Percentiles rank a stretch among this genome's conserved stretches.
These are phyloP conservation scores for Uloborus plumipes DNA, from an alignment of 2,888 invertebrate genomes.

Conservation along the genomic window DNA sequence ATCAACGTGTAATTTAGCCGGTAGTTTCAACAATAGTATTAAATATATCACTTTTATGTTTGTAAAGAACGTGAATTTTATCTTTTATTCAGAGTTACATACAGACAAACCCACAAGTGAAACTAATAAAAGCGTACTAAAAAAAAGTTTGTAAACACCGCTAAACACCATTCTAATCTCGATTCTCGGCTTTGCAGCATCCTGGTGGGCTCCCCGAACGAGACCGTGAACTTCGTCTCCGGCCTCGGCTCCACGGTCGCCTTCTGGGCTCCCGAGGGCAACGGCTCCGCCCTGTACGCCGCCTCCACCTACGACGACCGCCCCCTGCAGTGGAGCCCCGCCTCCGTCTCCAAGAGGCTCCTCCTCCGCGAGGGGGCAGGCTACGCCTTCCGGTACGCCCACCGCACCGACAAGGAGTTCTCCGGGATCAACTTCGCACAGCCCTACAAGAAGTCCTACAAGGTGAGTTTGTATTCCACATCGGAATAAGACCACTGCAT, in stretches of 20 bases:
- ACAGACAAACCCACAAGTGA: no score
- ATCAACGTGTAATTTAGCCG: no score
- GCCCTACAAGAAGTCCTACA: constrained; percentile 38
- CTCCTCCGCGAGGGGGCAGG: background rate
- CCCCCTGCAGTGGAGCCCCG: constrained; percentile 35
- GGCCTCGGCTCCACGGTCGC: constrained; percentile 41
- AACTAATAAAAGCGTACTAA: no score
- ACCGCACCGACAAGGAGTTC: constrained; percentile 12
- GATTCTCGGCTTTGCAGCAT: background rate
- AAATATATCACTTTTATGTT: no score
- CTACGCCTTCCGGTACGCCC: constrained; percentile 25
- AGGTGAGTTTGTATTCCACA: no score
- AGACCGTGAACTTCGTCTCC: constrained; percentile 35
- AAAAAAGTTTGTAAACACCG: no score
- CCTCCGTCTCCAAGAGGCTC: constrained; percentile 49
- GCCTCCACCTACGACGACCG: constrained; percentile 59
- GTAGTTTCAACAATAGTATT: no score
- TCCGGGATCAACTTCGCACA: constrained; percentile 49
- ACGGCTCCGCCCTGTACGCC: constrained; percentile 27
- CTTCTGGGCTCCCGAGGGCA: constrained; percentile 29
- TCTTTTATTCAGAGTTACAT: no score
- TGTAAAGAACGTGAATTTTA: no score
- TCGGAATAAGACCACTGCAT: no score
- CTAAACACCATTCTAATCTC: no score
- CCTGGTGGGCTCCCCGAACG: constrained; percentile 39